Conservation (phyloP, 2,113 vertebrate genomes). For the Phoenicopterus ruber region DNA sequence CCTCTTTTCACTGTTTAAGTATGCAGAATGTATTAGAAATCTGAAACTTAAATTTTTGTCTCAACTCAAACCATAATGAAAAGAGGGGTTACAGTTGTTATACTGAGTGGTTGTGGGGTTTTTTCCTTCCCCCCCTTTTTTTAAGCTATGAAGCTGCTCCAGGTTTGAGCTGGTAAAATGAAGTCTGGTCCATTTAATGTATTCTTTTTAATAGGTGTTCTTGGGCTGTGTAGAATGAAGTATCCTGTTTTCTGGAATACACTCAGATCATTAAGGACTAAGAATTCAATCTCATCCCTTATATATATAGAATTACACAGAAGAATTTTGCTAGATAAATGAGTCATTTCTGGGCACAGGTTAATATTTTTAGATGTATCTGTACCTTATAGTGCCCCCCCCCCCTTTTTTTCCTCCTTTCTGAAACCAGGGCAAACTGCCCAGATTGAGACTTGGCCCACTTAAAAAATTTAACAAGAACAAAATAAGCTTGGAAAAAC, state of each 20-base stretch:
- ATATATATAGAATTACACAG: not conserved
- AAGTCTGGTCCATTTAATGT: not conserved
- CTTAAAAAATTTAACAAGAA: not conserved
- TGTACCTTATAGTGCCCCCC: not conserved
- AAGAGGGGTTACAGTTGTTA: not conserved
- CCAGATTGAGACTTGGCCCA: not conserved
- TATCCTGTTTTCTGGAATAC: not conserved
- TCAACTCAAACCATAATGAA: not conserved
- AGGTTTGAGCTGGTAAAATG: not conserved
- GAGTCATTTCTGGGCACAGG: not conserved
- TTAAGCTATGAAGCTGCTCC: not conserved
- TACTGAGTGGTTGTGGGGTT: not conserved
- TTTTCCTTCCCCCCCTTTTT: not conserved
- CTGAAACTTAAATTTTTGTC: not conserved
- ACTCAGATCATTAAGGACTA: not conserved
- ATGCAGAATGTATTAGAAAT: not conserved
- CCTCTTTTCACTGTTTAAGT: not conserved
- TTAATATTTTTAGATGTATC: not conserved
- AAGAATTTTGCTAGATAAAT: not conserved
- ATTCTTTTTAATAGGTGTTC: not conserved
- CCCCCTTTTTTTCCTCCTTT: too few relatives aligned
- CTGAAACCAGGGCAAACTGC: not conserved
- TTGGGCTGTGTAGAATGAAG: not conserved
- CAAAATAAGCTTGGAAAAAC: not conserved
- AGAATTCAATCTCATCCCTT: not conserved